A percentile compares a stretch with the other conserved stretches of the same genome.
phyloP scores from a whole-genome alignment of 2,113 vertebrate species.

The Lynx canadensis region DNA sequence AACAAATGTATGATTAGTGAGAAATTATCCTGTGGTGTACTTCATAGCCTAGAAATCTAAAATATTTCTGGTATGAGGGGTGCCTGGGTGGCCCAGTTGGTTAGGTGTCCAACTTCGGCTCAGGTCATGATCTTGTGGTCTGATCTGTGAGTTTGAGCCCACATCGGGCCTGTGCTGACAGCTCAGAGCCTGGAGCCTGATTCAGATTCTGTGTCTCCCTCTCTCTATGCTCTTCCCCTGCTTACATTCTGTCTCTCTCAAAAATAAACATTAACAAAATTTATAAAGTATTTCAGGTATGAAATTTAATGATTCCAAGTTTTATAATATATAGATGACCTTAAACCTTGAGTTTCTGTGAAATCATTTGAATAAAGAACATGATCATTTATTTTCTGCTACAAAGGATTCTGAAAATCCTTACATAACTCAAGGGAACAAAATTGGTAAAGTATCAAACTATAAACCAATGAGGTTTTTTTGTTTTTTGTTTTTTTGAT shows the following conservation, averaged over 20 bases:
- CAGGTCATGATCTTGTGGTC: too few species aligned
- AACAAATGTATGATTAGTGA: neutral
- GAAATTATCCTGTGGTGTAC: neutral
- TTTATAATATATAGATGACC: neutral
- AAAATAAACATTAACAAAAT: too few species aligned
- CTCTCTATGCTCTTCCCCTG: too few species aligned
- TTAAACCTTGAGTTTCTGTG: neutral
- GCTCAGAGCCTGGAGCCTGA: too few species aligned
- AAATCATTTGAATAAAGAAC: neutral
- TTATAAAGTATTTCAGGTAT: neutral
- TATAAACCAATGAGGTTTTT: neutral
- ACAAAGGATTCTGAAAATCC: neutral
- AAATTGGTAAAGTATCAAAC: neutral
- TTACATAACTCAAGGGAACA: neutral
- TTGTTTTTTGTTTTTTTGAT: neutral
- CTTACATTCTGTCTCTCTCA: too few species aligned
- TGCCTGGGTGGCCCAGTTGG: too few species aligned
- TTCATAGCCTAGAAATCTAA: neutral
- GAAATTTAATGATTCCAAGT: neutral
- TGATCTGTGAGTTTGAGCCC: too few species aligned
- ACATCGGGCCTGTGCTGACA: too few species aligned
- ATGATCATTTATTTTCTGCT: neutral
- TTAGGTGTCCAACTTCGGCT: too few species aligned
- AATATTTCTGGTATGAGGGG: neutral
- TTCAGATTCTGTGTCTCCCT: too few species aligned